Conservation (phyloP, 2,888 invertebrate genomes). For the Campoplex capitator region DNA sequence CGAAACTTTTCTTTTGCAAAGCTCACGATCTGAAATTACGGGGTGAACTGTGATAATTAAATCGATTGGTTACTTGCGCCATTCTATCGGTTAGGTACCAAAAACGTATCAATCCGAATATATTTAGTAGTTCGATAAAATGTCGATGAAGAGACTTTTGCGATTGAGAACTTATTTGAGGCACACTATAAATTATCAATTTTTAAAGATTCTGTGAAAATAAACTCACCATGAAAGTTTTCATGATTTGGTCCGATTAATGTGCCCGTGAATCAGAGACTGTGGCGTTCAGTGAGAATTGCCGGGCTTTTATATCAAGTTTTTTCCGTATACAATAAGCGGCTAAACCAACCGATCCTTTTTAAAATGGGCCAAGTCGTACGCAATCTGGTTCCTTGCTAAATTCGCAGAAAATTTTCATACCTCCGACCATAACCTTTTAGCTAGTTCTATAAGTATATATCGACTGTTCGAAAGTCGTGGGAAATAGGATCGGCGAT, state of each 20-base stretch:
- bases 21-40: neutral
- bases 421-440: constrained; percentile 46
- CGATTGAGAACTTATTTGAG: neutral
- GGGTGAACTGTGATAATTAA: neutral
- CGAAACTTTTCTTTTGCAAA: neutral
- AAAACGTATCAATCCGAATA: neutral
- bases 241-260: constrained; percentile 71
- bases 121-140: neutral
- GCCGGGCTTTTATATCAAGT: constrained; percentile 75
- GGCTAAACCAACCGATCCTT: neutral
- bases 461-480: constrained; percentile 36
- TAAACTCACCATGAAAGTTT: constrained; percentile 74
- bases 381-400: constrained; percentile 6
- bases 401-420: constrained; percentile 35
- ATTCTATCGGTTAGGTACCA: neutral
- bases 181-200: neutral
- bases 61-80: neutral
- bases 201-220: neutral
- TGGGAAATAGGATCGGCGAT: neutral
- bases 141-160: neutral
- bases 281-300: constrained; percentile 70
- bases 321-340: constrained; percentile 71
- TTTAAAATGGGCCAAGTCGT: constrained; percentile 10
- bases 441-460: constrained; percentile 1
- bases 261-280: constrained; percentile 63